A percentile compares a stretch with the other conserved stretches of the same genome.
Evolutionary conservation across 2,888 invertebrate species (phyloP).

Genomic region (Lasioglossum villosulum): DNA sequence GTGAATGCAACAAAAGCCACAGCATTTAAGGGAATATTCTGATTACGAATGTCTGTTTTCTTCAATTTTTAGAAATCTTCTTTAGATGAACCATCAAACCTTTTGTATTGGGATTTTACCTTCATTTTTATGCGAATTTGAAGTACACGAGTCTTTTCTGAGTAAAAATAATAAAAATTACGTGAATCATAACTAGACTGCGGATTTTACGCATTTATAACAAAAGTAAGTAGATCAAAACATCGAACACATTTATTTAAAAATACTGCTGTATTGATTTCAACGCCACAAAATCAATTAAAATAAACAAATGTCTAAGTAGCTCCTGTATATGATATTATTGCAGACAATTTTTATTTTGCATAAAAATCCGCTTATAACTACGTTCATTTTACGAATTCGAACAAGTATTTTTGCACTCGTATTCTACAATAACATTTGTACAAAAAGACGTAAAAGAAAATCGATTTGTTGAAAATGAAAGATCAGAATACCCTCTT

Average conservation of each 20-base stretch:
- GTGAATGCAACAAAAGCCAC: not conserved
- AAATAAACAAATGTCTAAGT: too few relatives aligned
- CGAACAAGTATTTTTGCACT: too few relatives aligned
- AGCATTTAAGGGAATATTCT: not conserved
- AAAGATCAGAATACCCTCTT: not conserved
- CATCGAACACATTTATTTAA: not conserved
- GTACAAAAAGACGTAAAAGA: not conserved
- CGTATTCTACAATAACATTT: too few relatives aligned
- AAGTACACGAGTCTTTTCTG: not conserved
- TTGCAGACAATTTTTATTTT: not conserved
- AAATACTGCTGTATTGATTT: too few relatives aligned
- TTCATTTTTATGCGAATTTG: not conserved
- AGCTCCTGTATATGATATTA: too few relatives aligned
- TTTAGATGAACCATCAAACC: not conserved
- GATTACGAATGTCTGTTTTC: not conserved
- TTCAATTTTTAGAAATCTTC: not conserved
- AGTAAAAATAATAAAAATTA: not conserved
- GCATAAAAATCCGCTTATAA: not conserved
- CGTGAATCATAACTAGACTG: too few relatives aligned
- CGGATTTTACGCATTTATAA: too few relatives aligned
- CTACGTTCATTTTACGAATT: not conserved
- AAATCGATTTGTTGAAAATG: not conserved
- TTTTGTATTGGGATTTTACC: not conserved
- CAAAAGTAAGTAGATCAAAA: not conserved
- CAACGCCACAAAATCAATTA: too few relatives aligned